Percentiles rank a stretch among this genome's conserved stretches.
phyloP scores from a whole-genome alignment of 2,888 invertebrate species.

The Pegoplata infirma region DNA sequence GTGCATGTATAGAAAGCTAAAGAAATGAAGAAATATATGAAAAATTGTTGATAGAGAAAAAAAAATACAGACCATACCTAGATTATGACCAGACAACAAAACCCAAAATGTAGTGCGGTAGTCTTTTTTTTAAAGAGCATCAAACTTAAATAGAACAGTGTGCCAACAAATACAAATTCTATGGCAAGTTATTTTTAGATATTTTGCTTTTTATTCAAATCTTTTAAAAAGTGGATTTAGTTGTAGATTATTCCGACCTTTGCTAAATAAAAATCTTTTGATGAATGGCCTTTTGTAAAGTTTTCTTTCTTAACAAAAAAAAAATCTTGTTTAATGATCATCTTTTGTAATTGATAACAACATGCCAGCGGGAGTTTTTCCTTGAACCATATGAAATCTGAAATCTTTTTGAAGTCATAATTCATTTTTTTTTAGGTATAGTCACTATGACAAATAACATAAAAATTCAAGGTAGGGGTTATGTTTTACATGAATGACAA shows the following conservation, averaged over 20 bases:
- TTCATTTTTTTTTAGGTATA: too few relatives aligned
- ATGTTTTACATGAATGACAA: too few relatives aligned
- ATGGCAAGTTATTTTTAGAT: not conserved
- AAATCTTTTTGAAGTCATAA: not conserved
- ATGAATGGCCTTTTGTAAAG: not conserved
- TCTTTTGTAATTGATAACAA: not conserved
- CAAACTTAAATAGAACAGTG: not conserved
- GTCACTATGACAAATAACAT: too few relatives aligned
- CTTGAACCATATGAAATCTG: not conserved
- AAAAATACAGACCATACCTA: not conserved
- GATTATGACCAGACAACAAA: not conserved
- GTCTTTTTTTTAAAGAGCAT: not conserved
- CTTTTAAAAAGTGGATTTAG: too few relatives aligned
- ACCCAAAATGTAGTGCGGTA: not conserved
- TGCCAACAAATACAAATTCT: not conserved
- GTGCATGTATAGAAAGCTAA: conserved; percentile 32
- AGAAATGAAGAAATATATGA: conserved; percentile 5
- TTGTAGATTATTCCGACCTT: not conserved
- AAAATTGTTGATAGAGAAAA: conserved; percentile 1
- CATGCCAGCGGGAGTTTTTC: not conserved
- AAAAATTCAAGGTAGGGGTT: too few relatives aligned
- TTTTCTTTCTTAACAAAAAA: not conserved
- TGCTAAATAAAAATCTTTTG: not conserved
- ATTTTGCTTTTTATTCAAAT: not conserved
- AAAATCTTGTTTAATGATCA: not conserved